Evolutionary conservation across 2,797 vertebrate species (phyloP).

Genomic region (Halcyon smyrnensis): DNA sequence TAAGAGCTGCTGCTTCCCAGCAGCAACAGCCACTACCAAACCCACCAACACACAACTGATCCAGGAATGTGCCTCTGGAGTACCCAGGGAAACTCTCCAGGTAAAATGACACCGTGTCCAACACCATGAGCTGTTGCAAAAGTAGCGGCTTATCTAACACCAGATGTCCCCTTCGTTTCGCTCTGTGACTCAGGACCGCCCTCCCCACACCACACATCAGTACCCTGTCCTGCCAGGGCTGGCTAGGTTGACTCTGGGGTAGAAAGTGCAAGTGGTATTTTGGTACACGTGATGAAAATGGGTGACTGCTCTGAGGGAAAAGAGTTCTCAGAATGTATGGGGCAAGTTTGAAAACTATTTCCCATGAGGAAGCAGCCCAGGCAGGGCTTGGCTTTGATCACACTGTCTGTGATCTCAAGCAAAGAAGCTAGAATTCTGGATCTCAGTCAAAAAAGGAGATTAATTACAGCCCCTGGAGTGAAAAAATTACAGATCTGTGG

Average conservation of each 20-base stretch:
- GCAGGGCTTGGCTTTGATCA: neutral
- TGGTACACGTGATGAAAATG: neutral
- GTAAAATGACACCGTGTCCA: neutral
- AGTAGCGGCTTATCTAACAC: neutral
- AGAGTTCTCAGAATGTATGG: neutral
- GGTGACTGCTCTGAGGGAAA: neutral
- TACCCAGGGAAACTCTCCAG: neutral
- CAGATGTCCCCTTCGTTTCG: neutral
- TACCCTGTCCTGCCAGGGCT: neutral
- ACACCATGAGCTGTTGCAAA: neutral
- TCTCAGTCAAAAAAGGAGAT: neutral
- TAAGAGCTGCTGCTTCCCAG: neutral
- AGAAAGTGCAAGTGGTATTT: neutral
- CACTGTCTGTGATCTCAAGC: neutral
- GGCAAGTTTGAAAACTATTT: neutral
- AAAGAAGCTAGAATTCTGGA: neutral
- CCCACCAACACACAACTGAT: neutral
- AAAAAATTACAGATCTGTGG: neutral
- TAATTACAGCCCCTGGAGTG: neutral
- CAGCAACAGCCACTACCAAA: neutral
- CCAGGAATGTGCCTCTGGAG: neutral
- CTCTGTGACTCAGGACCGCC: neutral
- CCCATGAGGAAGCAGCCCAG: neutral
- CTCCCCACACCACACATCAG: neutral
- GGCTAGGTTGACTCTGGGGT: neutral